A percentile compares a stretch with the other conserved stretches of the same genome.
phyloP scores from a whole-genome alignment of 2,113 vertebrate species.

The Lasiurus cinereus region DNA sequence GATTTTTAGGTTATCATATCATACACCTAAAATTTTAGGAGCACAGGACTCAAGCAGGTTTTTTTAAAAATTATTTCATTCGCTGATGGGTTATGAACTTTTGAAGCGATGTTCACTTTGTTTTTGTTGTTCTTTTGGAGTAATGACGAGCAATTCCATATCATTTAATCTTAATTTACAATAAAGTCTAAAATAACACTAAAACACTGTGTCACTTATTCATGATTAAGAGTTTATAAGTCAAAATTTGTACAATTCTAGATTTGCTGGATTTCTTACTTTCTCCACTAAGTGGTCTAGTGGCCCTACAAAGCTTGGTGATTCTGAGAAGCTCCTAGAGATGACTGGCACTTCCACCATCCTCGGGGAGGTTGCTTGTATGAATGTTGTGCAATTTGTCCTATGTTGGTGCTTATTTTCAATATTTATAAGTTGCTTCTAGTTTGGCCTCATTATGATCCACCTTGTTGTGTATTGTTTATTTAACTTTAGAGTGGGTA shows the following conservation, averaged over 20 bases:
- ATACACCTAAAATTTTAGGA: background rate
- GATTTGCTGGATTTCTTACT: background rate
- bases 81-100: background rate
- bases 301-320: background rate
- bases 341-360: background rate
- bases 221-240: background rate
- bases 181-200: background rate
- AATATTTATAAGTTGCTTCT: background rate
- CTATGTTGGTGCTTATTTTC: background rate
- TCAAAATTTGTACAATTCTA: background rate
- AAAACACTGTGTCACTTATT: constrained; percentile 4
- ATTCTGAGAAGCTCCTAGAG: background rate
- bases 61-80: background rate
- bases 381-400: background rate
- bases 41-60: background rate
- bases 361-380: background rate
- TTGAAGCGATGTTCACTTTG: background rate
- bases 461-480: background rate
- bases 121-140: constrained; percentile 2
- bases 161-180: background rate
- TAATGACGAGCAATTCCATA: background rate
- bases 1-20: background rate
- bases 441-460: background rate
- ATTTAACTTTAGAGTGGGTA: background rate
- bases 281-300: background rate